Conservation (phyloP, 1,140 invertebrate genomes). For the Hylyphantes graminicola region DNA sequence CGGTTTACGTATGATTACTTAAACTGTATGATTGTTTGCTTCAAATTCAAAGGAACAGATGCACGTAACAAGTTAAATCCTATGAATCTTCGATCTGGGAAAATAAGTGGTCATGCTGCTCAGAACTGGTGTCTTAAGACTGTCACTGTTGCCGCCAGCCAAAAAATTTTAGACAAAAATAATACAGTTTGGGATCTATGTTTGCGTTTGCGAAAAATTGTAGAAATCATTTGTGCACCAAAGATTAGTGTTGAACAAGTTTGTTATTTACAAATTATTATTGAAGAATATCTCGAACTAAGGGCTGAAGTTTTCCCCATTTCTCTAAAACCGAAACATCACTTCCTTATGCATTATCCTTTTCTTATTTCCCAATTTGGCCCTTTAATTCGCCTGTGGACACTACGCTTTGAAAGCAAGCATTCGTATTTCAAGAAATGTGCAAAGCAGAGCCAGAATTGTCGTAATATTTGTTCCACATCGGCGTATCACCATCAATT, state of each 20-base stretch:
- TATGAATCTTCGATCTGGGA: neutral
- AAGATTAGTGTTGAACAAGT: neutral
- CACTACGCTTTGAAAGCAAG: too few relatives aligned
- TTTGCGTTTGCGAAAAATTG: neutral
- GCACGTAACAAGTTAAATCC: neutral
- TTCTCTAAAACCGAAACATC: too few relatives aligned
- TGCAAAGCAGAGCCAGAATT: too few relatives aligned
- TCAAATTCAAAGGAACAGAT: conserved; percentile 4
- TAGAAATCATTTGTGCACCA: neutral
- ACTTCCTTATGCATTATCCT: too few relatives aligned
- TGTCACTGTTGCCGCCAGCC: neutral
- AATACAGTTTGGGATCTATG: neutral
- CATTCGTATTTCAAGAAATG: too few relatives aligned
- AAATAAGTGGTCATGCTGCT: conserved; percentile 10
- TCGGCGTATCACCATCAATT: too few relatives aligned
- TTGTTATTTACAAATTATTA: too few relatives aligned
- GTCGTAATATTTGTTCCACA: too few relatives aligned
- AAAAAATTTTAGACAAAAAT: neutral
- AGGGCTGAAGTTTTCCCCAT: too few relatives aligned
- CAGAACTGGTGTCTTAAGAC: conserved; percentile 12
- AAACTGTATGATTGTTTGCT: neutral
- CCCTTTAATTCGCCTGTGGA: too few relatives aligned
- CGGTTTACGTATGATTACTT: conserved; percentile 8
- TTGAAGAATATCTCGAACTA: too few relatives aligned
- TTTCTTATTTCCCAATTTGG: too few relatives aligned